Evolutionary conservation across 2,797 vertebrate genomes (phyloP), one percentile per base, ranked within the genome.

Genomic region (Melanotaenia nigrans): DNA sequence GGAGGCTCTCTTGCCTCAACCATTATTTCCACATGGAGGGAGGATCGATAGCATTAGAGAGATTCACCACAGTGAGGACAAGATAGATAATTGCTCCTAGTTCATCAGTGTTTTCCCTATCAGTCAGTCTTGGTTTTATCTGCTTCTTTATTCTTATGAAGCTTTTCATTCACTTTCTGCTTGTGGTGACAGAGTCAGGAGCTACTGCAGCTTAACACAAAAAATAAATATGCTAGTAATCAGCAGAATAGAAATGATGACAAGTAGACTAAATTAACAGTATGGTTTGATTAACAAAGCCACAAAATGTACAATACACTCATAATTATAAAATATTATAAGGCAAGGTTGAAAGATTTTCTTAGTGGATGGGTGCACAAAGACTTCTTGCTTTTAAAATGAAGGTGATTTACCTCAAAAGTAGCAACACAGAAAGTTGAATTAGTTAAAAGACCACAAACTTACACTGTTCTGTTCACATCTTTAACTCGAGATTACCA

Each of bases 61-160:
- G 85, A 83, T 85, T 86, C 77, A 87, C 68, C 69, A 47, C 73
- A 68, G 68, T 0, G 3, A 13, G 16, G 40, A 80, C 38, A 40
- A 59, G 63, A 72, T 65, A 57, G 20, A 74, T 78, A 38, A 70
- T 74, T 65, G 71, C 47, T n/a, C 49, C 40, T 30, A 76, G 70
- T 42, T 42, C 36, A 24, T 38, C 36, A 36, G 49, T 60, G 57
- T 35, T 70, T 68, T 55, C 18, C 24, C 33, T 58, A 74, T 62
- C 51, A 49, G 11, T 55, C 53, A 32, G 18, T 53, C 40, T 60
- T 28, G 36, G 69, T 65, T 65, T n/a, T 25, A 10, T 59, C 16
- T 68, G 64, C 35, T n/a, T 22, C 14, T 16, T 36, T 40, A 0
- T 5, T 47, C 9, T 4, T 40, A 3, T 40, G 13, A 40, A 40